Evolutionary conservation across 2,888 invertebrate species (phyloP).

Genomic region (Ectobius pallidus): DNA sequence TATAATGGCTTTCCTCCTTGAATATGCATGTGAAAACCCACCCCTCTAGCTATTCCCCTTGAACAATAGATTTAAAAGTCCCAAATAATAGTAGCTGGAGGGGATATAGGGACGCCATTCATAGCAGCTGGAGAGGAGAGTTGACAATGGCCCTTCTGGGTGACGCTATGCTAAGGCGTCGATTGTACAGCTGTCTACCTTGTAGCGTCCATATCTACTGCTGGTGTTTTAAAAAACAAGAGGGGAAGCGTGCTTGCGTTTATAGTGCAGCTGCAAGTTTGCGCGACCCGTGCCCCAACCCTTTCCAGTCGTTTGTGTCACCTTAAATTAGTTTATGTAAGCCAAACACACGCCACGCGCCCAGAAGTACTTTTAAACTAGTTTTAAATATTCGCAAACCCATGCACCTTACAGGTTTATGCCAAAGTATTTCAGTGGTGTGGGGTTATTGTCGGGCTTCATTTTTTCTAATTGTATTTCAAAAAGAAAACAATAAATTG

Average conservation of each 20-base stretch:
- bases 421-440: too few relatives aligned
- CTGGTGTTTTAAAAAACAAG: slow-evolving; percentile 6
- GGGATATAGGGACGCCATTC: not conserved
- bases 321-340: not conserved
- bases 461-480: too few relatives aligned
- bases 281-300: not conserved
- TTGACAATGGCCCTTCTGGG: not conserved
- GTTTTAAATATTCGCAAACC: too few relatives aligned
- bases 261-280: slow-evolving; percentile 2
- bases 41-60: not conserved
- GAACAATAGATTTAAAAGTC: slow-evolving; percentile 6
- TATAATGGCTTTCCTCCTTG: not conserved
- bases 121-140: not conserved
- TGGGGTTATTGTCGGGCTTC: too few relatives aligned
- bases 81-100: not conserved
- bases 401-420: too few relatives aligned
- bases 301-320: not conserved
- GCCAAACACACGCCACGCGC: too few relatives aligned
- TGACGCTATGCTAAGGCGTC: slow-evolving; percentile 10
- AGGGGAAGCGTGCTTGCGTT: slow-evolving; percentile 5
- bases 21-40: not conserved
- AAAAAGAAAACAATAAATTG: too few relatives aligned
- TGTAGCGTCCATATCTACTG: slow-evolving; percentile 11
- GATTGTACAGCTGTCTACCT: slow-evolving; percentile 12
- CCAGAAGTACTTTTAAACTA: too few relatives aligned